Evolutionary conservation across 2,113 vertebrate genomes (phyloP), one percentile per base, ranked within the genome.

Genomic region (Chaenogobius annularis): DNA sequence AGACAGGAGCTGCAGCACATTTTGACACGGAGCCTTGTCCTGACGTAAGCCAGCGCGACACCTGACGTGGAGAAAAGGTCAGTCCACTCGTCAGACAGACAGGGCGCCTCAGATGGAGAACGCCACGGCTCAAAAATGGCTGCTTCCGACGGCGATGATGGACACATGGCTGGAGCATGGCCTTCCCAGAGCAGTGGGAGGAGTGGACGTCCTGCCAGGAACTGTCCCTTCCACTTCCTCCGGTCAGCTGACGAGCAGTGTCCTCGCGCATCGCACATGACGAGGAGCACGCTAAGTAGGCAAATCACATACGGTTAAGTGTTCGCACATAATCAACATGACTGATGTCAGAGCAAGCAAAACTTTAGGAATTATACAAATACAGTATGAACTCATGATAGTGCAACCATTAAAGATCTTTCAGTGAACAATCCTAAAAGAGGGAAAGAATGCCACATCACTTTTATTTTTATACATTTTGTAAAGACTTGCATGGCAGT

Each of bases 41-140:
- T 90, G 90, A 91, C 85, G 85, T 89, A 90, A 92, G 47, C 54
- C 65, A 83, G 79, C 81, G 3, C 72, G 90, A 92, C 90, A 92
- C 85, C 88, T 91, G 91, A 91, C 87, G 84, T 86, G 84, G 87
- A 78, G 90, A 89, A 90, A 92, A 91, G 91, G 90, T 92, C 91
- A 91, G 78, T 69, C 85, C 73, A 78, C 85, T 89, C 82, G 84
- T 87, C 85, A 84, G 84, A 82, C 85, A 86, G 88, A 89, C 88
- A 84, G 82, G 85, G 85, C 82, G 89, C 87, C 73, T 86, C 86
- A 85, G 89, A 89, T 63, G 46, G 74, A 80, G 84, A 81, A 90
- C 37, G 54, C 46, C 20, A 82, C 71, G 78, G 85, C 85, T 84
- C 84, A 83, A 82, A 87, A 88, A 87, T 75, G 88, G 85, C 88